These are phyloP conservation scores for Lordiphosa andalusiaca DNA, from an alignment of 2,888 invertebrate genomes.

Conservation along the genomic window DNA sequence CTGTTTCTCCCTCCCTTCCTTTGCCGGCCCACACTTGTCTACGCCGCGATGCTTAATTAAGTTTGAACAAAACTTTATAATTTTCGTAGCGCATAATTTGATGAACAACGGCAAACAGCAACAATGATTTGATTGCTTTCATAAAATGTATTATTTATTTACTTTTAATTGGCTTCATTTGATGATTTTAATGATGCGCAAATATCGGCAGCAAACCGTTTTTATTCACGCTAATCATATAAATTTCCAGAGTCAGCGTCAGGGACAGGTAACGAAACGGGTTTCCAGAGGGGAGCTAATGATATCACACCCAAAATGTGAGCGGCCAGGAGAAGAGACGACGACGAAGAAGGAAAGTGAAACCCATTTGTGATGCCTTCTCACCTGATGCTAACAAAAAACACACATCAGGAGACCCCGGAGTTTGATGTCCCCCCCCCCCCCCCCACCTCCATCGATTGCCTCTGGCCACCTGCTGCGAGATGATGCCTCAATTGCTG, in stretches of 20 bases:
- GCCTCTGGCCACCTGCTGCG: constrained; percentile 73
- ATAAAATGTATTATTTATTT: constrained; percentile 74
- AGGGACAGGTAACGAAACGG: constrained; percentile 38
- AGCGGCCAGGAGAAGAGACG: constrained; percentile 3
- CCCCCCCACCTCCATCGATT: constrained; percentile 26
- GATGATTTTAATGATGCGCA: constrained; percentile 72
- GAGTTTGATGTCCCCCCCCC: constrained; percentile 10
- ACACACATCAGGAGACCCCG: constrained; percentile 61
- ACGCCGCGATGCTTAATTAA: constrained; percentile 56
- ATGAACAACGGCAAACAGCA: not conserved
- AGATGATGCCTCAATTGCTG: constrained; percentile 77
- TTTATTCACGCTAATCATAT: constrained; percentile 70
- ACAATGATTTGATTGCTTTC: constrained; percentile 58
- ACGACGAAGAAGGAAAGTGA: constrained; percentile 56
- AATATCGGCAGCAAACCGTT: constrained; percentile 63
- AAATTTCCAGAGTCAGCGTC: constrained; percentile 36
- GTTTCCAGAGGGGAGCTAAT: constrained; percentile 64
- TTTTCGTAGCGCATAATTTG: constrained; percentile 65
- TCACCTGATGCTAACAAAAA: constrained; percentile 60
- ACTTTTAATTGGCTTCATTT: constrained; percentile 75
- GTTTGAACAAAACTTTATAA: constrained; percentile 71
- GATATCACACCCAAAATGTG: constrained; percentile 68
- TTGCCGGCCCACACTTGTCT: constrained; percentile 28
- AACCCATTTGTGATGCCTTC: constrained; percentile 50
- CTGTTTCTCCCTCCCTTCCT: constrained; percentile 17